A percentile compares a stretch with the other conserved stretches of the same genome.
Conservation (phyloP, 2,888 invertebrate genomes). For the Eristalis arbustorum region DNA sequence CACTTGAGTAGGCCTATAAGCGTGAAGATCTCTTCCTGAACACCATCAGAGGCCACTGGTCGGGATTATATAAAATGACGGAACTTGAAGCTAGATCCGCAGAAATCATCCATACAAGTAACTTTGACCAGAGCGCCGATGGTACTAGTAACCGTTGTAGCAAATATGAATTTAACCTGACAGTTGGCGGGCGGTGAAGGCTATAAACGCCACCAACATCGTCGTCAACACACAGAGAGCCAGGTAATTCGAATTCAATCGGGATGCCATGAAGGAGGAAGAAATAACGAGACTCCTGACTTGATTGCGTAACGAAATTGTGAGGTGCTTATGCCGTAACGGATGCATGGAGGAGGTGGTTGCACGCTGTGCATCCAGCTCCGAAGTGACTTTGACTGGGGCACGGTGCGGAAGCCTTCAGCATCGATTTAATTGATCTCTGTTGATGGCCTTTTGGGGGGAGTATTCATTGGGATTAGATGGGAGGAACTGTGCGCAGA, state of each 20-base stretch:
- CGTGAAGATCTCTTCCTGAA: slow-evolving; percentile 49
- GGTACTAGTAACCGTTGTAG: neutral
- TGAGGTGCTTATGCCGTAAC: slow-evolving; percentile 21
- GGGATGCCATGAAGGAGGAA: slow-evolving; percentile 18
- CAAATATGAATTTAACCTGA: slow-evolving; percentile 41
- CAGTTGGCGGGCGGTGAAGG: slow-evolving; percentile 38
- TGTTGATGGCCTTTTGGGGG: neutral
- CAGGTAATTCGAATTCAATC: slow-evolving; percentile 8
- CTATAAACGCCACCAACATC: slow-evolving; percentile 47
- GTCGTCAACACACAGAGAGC: neutral
- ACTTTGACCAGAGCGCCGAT: slow-evolving; percentile 34
- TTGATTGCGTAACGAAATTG: slow-evolving; percentile 51
- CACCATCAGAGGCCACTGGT: slow-evolving; percentile 19
- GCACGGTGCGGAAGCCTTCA: slow-evolving; percentile 17
- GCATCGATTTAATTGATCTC: slow-evolving; percentile 8
- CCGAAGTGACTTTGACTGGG: slow-evolving; percentile 4
- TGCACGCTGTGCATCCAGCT: neutral
- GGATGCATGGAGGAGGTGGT: slow-evolving; percentile 7
- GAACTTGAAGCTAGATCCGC: slow-evolving; percentile 6
- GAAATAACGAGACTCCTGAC: slow-evolving; percentile 8
- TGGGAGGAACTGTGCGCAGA: neutral
- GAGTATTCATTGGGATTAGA: neutral
- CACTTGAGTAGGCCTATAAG: slow-evolving; percentile 35
- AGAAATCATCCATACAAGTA: neutral
- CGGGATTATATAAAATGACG: slow-evolving; percentile 46